These are phyloP conservation scores for Sinocyclocheilus anshuiensis DNA, from an alignment of 2,113 vertebrate species.

Conservation along the genomic window DNA sequence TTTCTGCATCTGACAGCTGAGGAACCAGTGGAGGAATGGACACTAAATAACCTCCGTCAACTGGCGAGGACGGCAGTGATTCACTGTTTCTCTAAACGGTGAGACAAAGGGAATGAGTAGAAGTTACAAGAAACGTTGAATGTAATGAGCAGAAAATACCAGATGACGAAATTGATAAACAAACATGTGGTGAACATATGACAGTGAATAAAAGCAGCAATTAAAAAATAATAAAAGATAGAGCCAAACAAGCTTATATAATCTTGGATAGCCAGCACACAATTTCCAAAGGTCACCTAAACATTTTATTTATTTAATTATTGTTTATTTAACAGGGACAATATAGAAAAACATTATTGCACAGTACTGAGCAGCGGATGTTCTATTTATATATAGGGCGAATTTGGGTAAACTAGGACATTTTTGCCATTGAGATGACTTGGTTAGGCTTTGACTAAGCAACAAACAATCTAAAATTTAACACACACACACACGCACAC, in stretches of 20 bases:
- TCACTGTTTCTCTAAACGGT: conserved; percentile 67
- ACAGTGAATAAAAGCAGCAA: neutral
- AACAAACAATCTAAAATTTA: too few relatives aligned
- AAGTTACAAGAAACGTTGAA: neutral
- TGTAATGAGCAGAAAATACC: neutral
- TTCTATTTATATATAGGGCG: neutral
- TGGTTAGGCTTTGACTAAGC: neutral
- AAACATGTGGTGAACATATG: neutral
- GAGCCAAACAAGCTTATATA: too few relatives aligned
- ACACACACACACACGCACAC: too few relatives aligned
- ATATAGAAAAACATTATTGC: neutral
- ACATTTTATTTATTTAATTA: neutral
- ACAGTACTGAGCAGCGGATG: neutral
- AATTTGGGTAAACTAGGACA: neutral
- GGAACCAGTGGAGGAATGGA: conserved; percentile 64
- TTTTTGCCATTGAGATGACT: neutral
- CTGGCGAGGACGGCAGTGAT: conserved; percentile 50
- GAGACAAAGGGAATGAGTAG: conserved; percentile 20
- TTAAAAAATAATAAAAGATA: neutral
- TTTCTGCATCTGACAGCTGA: conserved; percentile 67
- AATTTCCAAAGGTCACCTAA: neutral
- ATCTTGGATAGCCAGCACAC: neutral
- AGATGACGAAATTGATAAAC: neutral
- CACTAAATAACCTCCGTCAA: conserved; percentile 62
- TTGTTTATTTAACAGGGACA: neutral